Percentiles rank a stretch among this genome's conserved stretches.
These are phyloP conservation scores for Agapornis canus DNA, from an alignment of 2,797 vertebrate genomes.

Conservation along the genomic window DNA sequence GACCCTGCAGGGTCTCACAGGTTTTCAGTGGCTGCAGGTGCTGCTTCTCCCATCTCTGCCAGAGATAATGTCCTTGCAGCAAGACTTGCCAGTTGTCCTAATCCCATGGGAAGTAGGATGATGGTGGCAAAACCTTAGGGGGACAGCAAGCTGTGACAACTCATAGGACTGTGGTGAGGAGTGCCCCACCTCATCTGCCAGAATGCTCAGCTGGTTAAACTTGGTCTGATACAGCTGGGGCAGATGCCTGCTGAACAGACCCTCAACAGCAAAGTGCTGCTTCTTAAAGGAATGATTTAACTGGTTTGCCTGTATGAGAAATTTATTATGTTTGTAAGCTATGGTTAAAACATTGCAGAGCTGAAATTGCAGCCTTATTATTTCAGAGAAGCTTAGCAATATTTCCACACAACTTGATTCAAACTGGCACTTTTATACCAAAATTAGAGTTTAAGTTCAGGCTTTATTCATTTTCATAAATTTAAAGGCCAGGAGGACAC, in stretches of 20 bases:
- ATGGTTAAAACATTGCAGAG: neutral
- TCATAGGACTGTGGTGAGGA: neutral
- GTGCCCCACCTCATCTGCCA: neutral
- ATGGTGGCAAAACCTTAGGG: too few species aligned
- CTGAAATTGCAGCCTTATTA: neutral
- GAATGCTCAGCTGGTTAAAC: neutral
- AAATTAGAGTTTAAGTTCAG: neutral
- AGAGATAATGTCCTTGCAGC: neutral
- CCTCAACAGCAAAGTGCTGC: neutral
- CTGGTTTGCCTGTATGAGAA: neutral
- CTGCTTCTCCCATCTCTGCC: neutral
- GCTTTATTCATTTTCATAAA: conserved; percentile 4
- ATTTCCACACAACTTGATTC: neutral
- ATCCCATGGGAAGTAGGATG: fast-evolving
- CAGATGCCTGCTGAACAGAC: neutral
- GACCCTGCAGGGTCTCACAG: neutral
- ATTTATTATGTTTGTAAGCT: neutral
- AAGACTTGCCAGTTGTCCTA: neutral
- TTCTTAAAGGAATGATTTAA: neutral
- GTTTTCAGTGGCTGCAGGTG: neutral
- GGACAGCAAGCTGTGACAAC: neutral
- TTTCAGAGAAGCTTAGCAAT: neutral
- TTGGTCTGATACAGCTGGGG: neutral
- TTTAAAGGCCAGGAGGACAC: neutral
- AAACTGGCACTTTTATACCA: neutral